Conservation (phyloP, 2,888 invertebrate species). For the Diarsia brunnea region DNA sequence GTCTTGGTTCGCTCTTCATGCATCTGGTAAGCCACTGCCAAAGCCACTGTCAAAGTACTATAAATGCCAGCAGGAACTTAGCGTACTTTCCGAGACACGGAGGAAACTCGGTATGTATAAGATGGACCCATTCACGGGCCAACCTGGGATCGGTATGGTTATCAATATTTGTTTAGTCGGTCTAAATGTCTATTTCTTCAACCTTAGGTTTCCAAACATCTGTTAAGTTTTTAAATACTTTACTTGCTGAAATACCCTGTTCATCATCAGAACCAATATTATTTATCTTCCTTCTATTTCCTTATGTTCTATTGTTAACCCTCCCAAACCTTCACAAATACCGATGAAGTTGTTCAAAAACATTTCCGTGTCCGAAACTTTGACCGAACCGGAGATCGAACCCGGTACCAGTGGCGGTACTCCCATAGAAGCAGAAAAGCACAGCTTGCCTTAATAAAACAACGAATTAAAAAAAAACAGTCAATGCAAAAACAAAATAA, state of each 20-base stretch:
- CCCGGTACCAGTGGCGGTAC: too few relatives aligned
- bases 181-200: not conserved
- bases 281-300: not conserved
- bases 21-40: not conserved
- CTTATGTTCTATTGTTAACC: not conserved
- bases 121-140: not conserved
- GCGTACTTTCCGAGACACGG: not conserved
- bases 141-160: not conserved
- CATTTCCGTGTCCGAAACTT: conserved; percentile 55
- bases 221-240: not conserved
- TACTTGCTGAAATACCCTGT: not conserved
- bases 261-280: too few relatives aligned
- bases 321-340: conserved; percentile 5
- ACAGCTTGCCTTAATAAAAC: too few relatives aligned
- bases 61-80: not conserved
- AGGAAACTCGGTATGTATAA: not conserved
- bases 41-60: not conserved
- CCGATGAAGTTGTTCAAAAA: conserved; percentile 37
- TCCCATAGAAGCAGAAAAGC: too few relatives aligned
- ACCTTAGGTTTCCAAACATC: not conserved
- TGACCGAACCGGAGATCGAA: conserved; percentile 50
- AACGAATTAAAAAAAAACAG: too few relatives aligned
- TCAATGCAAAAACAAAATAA: too few relatives aligned
- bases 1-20: not conserved
- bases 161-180: not conserved